A percentile compares a stretch with the other conserved stretches of the same genome.
These are phyloP conservation scores for Erpornis zantholeuca DNA, from an alignment of 2,113 vertebrate species.

Conservation along the genomic window DNA sequence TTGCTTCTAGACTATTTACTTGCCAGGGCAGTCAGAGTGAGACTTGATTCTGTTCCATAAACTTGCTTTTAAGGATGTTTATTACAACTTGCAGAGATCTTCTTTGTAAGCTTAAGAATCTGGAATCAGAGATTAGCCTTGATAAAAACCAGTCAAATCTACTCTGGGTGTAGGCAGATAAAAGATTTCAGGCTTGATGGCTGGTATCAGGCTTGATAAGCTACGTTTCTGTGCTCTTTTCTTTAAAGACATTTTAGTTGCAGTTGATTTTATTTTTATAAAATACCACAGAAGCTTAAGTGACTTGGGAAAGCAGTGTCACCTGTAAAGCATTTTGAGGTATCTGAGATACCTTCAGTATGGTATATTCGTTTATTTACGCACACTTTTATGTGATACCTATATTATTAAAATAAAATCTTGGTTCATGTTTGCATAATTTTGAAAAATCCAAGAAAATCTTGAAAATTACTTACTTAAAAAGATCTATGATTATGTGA, in stretches of 20 bases:
- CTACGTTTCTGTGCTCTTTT: not conserved
- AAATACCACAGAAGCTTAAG: not conserved
- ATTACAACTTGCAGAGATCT: not conserved
- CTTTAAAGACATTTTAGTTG: not conserved
- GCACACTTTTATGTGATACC: not conserved
- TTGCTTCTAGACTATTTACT: not conserved
- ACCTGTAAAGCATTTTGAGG: not conserved
- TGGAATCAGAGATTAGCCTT: not conserved
- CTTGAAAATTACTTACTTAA: not conserved
- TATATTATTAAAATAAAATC: not conserved
- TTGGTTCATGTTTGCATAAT: not conserved
- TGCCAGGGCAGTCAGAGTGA: not conserved
- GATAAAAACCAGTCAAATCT: constrained; percentile 14
- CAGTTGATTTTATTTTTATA: not conserved
- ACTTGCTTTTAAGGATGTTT: constrained; percentile 7
- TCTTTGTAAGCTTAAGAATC: not conserved
- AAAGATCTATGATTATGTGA: not conserved
- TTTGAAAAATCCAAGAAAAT: not conserved
- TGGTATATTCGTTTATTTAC: not conserved
- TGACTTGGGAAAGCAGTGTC: not conserved
- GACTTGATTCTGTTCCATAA: constrained; percentile 18
- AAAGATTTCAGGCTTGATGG: not conserved
- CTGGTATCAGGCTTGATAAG: not conserved
- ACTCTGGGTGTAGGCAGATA: not conserved
- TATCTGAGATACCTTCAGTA: not conserved